Evolutionary conservation across 2,888 invertebrate genomes (phyloP), one percentile per base, ranked within the genome.

Genomic region (Amphiduros pacificus): DNA sequence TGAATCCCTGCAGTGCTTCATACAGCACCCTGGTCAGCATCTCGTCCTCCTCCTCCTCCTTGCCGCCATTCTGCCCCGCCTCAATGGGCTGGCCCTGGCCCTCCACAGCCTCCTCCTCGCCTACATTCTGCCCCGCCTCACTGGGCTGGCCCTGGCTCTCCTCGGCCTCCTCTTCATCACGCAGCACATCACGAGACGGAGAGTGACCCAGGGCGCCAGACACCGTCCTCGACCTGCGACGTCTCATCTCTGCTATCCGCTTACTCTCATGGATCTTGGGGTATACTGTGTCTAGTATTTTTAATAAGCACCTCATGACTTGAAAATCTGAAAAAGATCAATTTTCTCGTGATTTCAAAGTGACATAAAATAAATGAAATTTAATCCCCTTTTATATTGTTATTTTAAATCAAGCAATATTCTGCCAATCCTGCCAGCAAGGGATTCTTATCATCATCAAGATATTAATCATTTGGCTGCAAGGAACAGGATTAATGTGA

Each of bases 251-350:
- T 6, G n/a, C 44, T 17, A 20, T 44, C n/a, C 22, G 9, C 6
- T 40, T 14, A 29, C 50, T 49, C 2, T 24, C 55, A 22, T 68
- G 64, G 32, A 73, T 56, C 57, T 69, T 67, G 32, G 73, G 72
- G 55, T 70, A 74, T 20, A 76, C 61, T 14, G 74, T 73, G 41
- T 75, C 74, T 49, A 77, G 63, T 40, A 77, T 72, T 59, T 77
- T 78, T 52, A 78, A 59, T 28, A 76, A 61, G 31, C 75, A 73
- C 57, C 76, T 63, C 20, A 77, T 67, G 3, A 76, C 55, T 31
- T 71, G 69, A 51, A 73, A 72, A 69, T 73, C 77, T 77, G 65
- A 27, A 71, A 70, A 54, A 53, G 62, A 40, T n/a, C 4, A 4
- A 17, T 20, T 26, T 17, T 32, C 27, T 11, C 11, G 17, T 17